Evolutionary conservation across 2,888 invertebrate genomes (phyloP), one percentile per base, ranked within the genome.

Genomic region (Pherbina coryleti): DNA sequence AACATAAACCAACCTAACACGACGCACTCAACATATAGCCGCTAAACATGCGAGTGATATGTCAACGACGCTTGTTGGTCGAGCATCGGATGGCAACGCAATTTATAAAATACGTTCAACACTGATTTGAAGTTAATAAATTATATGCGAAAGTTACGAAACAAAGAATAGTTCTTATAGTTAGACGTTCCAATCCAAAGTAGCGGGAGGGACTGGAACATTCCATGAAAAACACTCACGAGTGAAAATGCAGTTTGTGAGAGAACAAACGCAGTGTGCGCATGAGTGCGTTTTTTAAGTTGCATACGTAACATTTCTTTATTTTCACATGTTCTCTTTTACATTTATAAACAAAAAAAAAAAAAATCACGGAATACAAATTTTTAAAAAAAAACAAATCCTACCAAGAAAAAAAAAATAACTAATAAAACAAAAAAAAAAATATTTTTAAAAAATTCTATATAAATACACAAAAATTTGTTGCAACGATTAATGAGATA

Each of bases 41-140:
- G 34, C 28, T 7, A 3, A 37, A 34, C n/a, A 37, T n/a, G 44
- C n/a, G 11, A 9, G 8, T 14, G 17, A 4, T 25, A 17, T 28
- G 28, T 28, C 11, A 19, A 14, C 25, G 3, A 60, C 22, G 60
- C 60, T 31, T 31, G n/a, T 44, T 11, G 11, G n/a, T 44, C 3
- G 11, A 67, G 19, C 37, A 34, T 44, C 17, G 31, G 28, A 28
- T 71, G 34, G 51, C 49, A 75, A 75, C 31, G 49, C 51, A n/a
- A 44, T 51, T 11, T 5, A 75, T 49, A n/a, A 64, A 49, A 60
- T 22, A 37, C 57, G 7, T 19, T 60, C 60, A 44, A 34, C 22
- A 7, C 22, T 37, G 37, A 37, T 25, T 60, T 31, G 14, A 17
- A 60, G 60, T 72, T 37, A 72, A 72, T 72, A 72, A 72, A 60